Base-by-base conservation (phyloP, 2,888 invertebrate genomes). In the Andrena praecox region DNA sequence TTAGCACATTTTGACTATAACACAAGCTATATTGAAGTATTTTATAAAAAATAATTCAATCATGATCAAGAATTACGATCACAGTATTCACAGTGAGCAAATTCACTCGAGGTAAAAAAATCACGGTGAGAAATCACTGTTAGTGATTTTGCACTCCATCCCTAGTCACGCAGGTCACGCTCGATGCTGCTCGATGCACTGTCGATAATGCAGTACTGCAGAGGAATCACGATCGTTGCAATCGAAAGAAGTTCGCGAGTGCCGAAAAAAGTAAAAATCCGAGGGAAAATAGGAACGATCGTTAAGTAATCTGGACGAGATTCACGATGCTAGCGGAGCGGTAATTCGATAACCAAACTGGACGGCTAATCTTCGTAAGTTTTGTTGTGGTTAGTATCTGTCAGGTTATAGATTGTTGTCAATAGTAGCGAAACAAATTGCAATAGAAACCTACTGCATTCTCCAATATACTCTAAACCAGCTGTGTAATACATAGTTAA, bases 171-270 rank as follows among this genome's bases (percentile, higher is more conserved):
- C n/a, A n/a, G n/a, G n/a, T n/a, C n/a, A n/a, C n/a, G n/a, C n/a
- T n/a, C n/a, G n/a, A n/a, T n/a, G n/a, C n/a, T n/a, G n/a, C 4
- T 60, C 4, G 12, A 27, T 31, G 68, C 60, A 42, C 66, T 29
- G 72, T 70, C 79, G 76, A 60, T 80, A 84, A 84, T 62, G 54
- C 71, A 84, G 84, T 54, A 7, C 6, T 48, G 48, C 7, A 52
- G 16, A 56, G 2, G 12, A 31, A 56, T 31, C 52, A 33, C 52
- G 59, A 77, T 77, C 68, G 63, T 82, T 75, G 60, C 42, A 20
- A n/a, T 63, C 27, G 8, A 67, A 29, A 33, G 27, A 70, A 64
- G 60, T 52, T 72, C 42, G 0, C 29, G 24, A 59, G 35, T 31
- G 50, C 8, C 5, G 27, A 68, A 72, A 56, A 29, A 2, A 20